Evolutionary conservation across 2,113 vertebrate genomes (phyloP), one percentile per base, ranked within the genome.

Genomic region (Aythya baeri): DNA sequence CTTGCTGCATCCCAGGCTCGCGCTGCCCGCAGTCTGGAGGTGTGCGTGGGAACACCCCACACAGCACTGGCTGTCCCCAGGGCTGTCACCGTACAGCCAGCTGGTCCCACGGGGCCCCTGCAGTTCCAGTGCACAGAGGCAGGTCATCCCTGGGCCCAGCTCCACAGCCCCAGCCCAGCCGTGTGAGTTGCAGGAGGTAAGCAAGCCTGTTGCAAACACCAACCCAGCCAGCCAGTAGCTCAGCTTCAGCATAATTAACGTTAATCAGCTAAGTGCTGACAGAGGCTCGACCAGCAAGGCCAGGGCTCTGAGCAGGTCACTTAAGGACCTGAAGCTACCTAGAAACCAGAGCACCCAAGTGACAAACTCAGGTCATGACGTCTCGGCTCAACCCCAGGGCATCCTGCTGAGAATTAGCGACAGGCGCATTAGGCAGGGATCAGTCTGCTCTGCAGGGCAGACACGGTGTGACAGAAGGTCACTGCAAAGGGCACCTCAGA

Each of bases 341-440:
- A 26, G 81, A 88, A 89, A 84, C 49, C 74, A 79, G 66, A 92
- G 86, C 66, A 95, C 22, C 50, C 70, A 67, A 54, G 71, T 32
- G 80, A 88, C 86, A 93, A 74, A 78, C 50, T 5, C 4, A 1
- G 41, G 41, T 67, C 88, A 87, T 7, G 0, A 9, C 4, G 3
- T 32, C 67, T 88, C 58, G 13, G 71, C 79, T 94, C 65, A 84
- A 92, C 14, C 43, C 61, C 17, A 8, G 71, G 71, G 75, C 75
- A 55, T 44, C 75, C 74, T 88, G 54, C 83, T 82, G 66, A 29
- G 89, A 83, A 80, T 44, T 17, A 88, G 79, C 4, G 1, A 11
- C 38, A 73, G 16, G 21, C 14, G 3, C 2, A 4, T 81, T 21
- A 14, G 3, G n/a, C 49, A 49, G 54, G 70, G 81, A 68, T 62